Evolutionary conservation across 2,888 invertebrate genomes (phyloP), one percentile per base, ranked within the genome.

Genomic region (Pimpla rufipes): DNA sequence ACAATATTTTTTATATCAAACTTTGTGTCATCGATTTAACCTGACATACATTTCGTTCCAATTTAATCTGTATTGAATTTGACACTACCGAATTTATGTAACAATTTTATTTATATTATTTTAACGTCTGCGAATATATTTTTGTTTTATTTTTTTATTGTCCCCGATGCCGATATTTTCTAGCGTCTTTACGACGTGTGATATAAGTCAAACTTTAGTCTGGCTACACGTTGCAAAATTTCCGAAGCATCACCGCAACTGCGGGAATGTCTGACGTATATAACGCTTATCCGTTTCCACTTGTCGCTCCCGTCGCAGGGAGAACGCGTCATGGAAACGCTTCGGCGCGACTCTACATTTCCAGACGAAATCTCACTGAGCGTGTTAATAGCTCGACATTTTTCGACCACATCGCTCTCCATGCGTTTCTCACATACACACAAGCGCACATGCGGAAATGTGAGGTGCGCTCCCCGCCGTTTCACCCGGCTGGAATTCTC

Each of bases 401-500:
- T 37, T 37, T 18, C 13, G 11, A 2, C 13, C 18, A 35, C 16
- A 6, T 35, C 16, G 3, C 40, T 55, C 6, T 5, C 7, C 40
- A 10, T 21, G 13, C 18, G 13, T n/a, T 55, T 21, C 37, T 16
- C 35, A 55, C 21, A 21, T 6, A 13, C 21, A 55, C 11, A 40
- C 21, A 21, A 55, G 13, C 4, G 52, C 37, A 11, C 35, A 47
- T 21, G 23, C 42, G 66, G 37, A 73, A 79, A 52, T 37, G 29
- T 29, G 13, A 50, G 11, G 4, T 37, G n/a, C 40, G 70, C 21
- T 40, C 16, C 64, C 13, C 18, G 40, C 23, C 23, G 75, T 59
- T 76, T 52, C 55, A 13, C 55, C 35, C 45, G 16, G 13, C 10
- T 16, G 6, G 29, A 23, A 66, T 77, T 73, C 67, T 13, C 66